These are phyloP conservation scores for Drosophila mulleri DNA, from an alignment of 2,888 invertebrate species.

Conservation along the genomic window DNA sequence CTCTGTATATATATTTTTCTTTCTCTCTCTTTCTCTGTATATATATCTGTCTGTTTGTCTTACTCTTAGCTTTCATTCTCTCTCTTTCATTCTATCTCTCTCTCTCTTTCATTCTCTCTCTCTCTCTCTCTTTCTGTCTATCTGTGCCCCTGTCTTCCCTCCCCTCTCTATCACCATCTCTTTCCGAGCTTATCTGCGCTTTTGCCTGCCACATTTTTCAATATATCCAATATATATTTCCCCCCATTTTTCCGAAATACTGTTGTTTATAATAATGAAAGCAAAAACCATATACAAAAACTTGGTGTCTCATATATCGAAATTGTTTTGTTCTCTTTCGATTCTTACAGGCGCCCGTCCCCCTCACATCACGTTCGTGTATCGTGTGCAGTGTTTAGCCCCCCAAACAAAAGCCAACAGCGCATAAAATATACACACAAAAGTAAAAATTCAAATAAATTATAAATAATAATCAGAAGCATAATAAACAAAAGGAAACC, in stretches of 20 bases:
- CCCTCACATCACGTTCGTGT: slow-evolving; percentile 52
- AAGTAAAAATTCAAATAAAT: slow-evolving; percentile 1
- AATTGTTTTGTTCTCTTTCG: slow-evolving; percentile 82
- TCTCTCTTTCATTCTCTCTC: background rate
- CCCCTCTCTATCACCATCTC: slow-evolving; percentile 22
- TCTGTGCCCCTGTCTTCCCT: slow-evolving; percentile 15
- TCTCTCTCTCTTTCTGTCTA: slow-evolving; percentile 4
- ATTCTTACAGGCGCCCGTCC: slow-evolving; percentile 76
- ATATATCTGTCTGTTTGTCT: background rate
- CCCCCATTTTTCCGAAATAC: slow-evolving; percentile 22
- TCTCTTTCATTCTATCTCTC: background rate
- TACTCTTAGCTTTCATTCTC: background rate
- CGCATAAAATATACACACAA: slow-evolving; percentile 54
- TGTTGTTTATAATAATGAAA: slow-evolving; percentile 37
- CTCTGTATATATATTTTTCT: too few species aligned
- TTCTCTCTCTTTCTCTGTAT: too few species aligned
- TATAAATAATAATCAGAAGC: slow-evolving; percentile 34
- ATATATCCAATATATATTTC: slow-evolving; percentile 40
- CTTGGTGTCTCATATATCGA: slow-evolving; percentile 73
- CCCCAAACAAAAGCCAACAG: slow-evolving; percentile 46
- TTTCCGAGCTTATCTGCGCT: slow-evolving; percentile 41
- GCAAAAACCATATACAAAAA: slow-evolving; percentile 31
- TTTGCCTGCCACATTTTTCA: slow-evolving; percentile 46
- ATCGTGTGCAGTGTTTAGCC: slow-evolving; percentile 64
- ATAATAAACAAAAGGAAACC: slow-evolving; percentile 17